phyloP scores from a whole-genome alignment of 92 coral and sea anemone genomes.

The Metridium senile region DNA sequence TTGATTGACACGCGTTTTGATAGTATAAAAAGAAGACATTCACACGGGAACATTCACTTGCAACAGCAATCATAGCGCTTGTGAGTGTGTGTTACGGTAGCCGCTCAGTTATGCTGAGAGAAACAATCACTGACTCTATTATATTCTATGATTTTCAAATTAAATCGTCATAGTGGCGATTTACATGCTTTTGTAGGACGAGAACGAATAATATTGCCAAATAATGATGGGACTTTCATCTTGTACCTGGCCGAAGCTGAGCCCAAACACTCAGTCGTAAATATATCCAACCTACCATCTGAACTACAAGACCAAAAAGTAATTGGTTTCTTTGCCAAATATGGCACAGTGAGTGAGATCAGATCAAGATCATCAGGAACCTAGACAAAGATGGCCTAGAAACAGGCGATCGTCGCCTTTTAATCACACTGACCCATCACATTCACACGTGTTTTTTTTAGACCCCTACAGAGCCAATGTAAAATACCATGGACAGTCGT shows the following conservation, averaged over 20 bases:
- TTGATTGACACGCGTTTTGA: too few relatives aligned
- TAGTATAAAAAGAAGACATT: too few relatives aligned
- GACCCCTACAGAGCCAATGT: neutral
- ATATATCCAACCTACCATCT: neutral
- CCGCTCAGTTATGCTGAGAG: too few relatives aligned
- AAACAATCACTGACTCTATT: too few relatives aligned
- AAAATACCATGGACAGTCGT: neutral
- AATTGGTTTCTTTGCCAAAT: neutral
- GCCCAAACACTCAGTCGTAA: neutral
- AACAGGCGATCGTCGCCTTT: constrained; percentile 1
- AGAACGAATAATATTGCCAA: too few relatives aligned
- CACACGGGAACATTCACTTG: too few relatives aligned
- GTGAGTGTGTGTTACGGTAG: too few relatives aligned
- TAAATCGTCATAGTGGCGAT: too few relatives aligned
- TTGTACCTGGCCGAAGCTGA: neutral
- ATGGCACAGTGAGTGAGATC: neutral
- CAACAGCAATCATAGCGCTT: too few relatives aligned
- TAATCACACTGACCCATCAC: neutral
- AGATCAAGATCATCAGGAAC: neutral
- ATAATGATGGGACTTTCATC: too few relatives aligned
- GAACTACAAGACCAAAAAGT: neutral
- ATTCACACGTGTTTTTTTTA: neutral
- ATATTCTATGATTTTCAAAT: too few relatives aligned
- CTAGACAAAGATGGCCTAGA: constrained; percentile 8
- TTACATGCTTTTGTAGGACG: too few relatives aligned